These are phyloP conservation scores for Aporrectodea caliginosa DNA, from an alignment of 1,140 invertebrate species.

Conservation along the genomic window DNA sequence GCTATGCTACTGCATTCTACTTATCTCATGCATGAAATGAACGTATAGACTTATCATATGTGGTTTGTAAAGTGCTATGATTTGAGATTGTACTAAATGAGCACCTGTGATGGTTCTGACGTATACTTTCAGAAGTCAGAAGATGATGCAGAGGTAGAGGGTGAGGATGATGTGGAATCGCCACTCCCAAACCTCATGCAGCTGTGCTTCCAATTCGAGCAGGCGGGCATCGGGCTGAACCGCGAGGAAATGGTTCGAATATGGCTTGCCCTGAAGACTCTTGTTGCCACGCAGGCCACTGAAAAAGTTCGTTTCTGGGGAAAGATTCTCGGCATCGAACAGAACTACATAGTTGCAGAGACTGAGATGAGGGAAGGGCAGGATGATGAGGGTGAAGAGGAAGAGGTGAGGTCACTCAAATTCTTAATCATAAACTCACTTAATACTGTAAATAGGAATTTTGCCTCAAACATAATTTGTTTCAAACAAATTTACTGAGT, in stretches of 20 bases:
- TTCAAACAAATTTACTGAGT: no score
- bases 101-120: no score
- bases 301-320: conserved; percentile 65
- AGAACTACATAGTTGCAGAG: conserved; percentile 76
- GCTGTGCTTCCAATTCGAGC: conserved; percentile 55
- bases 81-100: no score
- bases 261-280: conserved; percentile 54
- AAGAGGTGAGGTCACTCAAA: no score
- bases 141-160: neutral
- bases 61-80: no score
- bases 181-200: conserved; percentile 56
- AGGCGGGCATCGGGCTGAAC: conserved; percentile 54
- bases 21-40: no score
- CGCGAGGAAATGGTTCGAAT: conserved; percentile 52
- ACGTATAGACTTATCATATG: no score
- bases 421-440: no score
- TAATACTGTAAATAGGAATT: no score
- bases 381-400: conserved; percentile 54
- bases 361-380: conserved; percentile 57
- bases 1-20: no score
- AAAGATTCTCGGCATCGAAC: conserved; percentile 72
- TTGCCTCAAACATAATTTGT: no score
- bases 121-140: conserved; percentile 1
- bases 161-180: conserved; percentile 47
- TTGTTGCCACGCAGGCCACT: conserved; percentile 52